These are phyloP conservation scores for Mastomys natalensis DNA, from an alignment of 2,113 vertebrate species.

Conservation along the genomic window DNA sequence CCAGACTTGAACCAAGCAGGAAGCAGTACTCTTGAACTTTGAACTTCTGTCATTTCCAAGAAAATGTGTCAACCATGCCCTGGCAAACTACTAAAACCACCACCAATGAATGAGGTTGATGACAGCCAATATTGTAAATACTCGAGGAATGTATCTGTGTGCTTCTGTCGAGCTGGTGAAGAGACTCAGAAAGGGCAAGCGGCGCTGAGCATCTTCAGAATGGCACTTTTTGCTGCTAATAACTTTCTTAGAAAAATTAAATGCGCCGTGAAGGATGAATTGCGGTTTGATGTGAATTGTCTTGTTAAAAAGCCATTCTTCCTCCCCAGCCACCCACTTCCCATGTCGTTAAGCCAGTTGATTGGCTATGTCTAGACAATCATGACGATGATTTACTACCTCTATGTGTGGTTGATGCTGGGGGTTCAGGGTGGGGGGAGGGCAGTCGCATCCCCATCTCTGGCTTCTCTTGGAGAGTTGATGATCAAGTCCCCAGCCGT, in stretches of 20 bases:
- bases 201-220: constrained; percentile 55
- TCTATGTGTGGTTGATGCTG: constrained; percentile 44
- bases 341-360: constrained; percentile 79
- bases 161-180: not conserved
- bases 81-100: not conserved
- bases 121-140: not conserved
- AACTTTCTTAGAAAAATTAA: constrained; percentile 72
- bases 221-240: constrained; percentile 41
- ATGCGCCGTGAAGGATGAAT: constrained; percentile 74
- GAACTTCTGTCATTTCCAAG: not conserved
- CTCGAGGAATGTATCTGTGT: constrained; percentile 16
- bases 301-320: constrained; percentile 80
- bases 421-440: constrained; percentile 9
- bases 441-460: constrained; percentile 24
- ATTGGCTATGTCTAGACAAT: constrained; percentile 75
- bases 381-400: constrained; percentile 78
- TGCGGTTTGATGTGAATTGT: constrained; percentile 62
- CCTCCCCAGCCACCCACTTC: constrained; percentile 76
- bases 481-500: constrained; percentile 62
- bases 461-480: not conserved
- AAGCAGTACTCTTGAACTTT: not conserved
- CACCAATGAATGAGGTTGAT: not conserved
- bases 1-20: not conserved
- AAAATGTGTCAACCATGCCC: not conserved
- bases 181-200: not conserved